phyloP scores from a whole-genome alignment of 2,113 vertebrate species.

The Myiozetetes cayanensis region DNA sequence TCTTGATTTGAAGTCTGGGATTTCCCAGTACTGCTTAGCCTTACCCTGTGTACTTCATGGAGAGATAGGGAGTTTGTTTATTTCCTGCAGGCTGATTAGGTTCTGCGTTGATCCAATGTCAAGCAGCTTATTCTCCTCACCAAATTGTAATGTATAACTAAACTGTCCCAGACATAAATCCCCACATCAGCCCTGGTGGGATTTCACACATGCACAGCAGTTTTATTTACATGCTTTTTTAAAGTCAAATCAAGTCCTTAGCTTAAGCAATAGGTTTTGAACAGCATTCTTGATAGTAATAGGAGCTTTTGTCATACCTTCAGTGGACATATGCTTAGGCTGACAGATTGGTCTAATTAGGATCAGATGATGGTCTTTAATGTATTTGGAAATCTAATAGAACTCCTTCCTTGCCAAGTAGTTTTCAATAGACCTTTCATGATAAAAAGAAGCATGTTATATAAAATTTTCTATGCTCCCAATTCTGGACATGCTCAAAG shows the following conservation, averaged over 20 bases:
- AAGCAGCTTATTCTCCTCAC: background rate
- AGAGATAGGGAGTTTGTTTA: background rate
- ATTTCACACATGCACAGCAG: background rate
- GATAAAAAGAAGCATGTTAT: background rate
- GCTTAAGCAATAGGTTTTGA: background rate
- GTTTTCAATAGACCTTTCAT: slow-evolving; percentile 14
- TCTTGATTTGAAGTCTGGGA: background rate
- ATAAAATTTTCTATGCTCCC: background rate
- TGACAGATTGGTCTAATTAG: background rate
- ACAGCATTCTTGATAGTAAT: background rate
- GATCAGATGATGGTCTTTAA: slow-evolving; percentile 2
- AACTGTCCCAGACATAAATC: background rate
- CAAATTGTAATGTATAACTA: background rate
- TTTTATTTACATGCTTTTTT: background rate
- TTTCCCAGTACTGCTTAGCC: background rate
- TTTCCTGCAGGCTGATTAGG: background rate
- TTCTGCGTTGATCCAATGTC: background rate
- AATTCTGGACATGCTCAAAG: background rate
- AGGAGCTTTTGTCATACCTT: background rate
- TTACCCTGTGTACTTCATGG: background rate
- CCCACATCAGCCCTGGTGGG: background rate
- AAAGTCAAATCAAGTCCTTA: background rate
- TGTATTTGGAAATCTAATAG: background rate
- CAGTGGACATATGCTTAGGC: background rate
- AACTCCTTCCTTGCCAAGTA: slow-evolving; percentile 7